phyloP scores from a whole-genome alignment of 2,797 vertebrate species.

The Florisuga fusca region DNA sequence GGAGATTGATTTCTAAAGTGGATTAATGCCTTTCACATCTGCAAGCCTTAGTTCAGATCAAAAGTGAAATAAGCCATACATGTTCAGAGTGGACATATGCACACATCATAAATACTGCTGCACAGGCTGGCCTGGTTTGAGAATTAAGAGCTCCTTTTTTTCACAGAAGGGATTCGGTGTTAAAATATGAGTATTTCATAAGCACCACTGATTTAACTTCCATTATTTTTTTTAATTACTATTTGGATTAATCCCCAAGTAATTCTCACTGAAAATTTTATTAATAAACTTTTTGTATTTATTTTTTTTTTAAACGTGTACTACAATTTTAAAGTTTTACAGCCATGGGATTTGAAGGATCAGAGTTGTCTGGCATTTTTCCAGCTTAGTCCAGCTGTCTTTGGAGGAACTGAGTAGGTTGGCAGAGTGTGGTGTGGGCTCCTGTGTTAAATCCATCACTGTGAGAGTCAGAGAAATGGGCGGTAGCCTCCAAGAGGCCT shows the following conservation, averaged over 20 bases:
- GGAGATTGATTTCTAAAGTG: not conserved
- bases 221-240: not conserved
- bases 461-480: not conserved
- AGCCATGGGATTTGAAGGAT: not conserved
- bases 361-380: not conserved
- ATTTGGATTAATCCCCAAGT: not conserved
- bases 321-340: not conserved
- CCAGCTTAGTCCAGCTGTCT: conserved; percentile 15
- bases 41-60: conserved; percentile 5
- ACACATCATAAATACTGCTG: not conserved
- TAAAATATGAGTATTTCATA: conserved; percentile 1
- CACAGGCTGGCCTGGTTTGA: not conserved
- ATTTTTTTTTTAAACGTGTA: too few species aligned
- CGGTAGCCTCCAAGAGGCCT: not conserved
- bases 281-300: not conserved
- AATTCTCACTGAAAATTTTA: not conserved
- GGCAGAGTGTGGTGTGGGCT: not conserved
- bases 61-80: not conserved
- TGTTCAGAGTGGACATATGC: not conserved
- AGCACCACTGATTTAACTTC: not conserved
- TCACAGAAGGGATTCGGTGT: not conserved
- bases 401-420: not conserved
- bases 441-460: conserved; percentile 7
- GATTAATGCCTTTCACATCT: conserved; percentile 34
- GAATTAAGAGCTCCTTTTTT: not conserved